Evolutionary conservation across 2,888 invertebrate species (phyloP), one percentile per base, ranked within the genome.

Genomic region (Drosophila meridionalis): DNA sequence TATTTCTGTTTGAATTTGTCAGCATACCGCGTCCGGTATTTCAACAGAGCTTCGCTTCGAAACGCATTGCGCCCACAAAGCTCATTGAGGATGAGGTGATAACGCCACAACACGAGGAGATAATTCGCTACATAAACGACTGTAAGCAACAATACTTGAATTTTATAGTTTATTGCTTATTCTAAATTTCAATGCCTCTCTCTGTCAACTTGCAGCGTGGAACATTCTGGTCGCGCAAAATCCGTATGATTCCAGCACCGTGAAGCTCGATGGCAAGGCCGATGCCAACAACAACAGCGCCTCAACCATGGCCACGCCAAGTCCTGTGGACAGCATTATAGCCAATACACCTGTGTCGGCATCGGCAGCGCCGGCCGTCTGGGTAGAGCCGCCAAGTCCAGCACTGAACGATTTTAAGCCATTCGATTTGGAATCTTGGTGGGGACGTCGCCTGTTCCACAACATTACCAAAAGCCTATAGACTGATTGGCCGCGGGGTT

Each of bases 351-450:
- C 83, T 9, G 93, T 90, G 67, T 60, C 83, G 72, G 57, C 88
- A 40, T 80, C 82, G 8, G 74, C 89, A 58, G 83, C 91, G 52
- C 75, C 90, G 26, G 81, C 87, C 47, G 92, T 93, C 56, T 97
- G 96, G 93, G 95, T 96, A 82, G 96, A 96, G 85, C 95, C 95
- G 67, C 96, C 96, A 11, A 96, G 95, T 91, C 94, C 95, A 43
- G 94, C 94, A 34, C 94, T 97, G 59, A 95, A 95, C 86, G 97
- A 97, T 93, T 98, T 98, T 92, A 96, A 97, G 90, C 97, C 97
- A 28, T 98, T 98, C 91, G 98, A 98, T 94, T 94, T 98, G 90
- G 98, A 97, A 92, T 96, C 96, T 43, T 98, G 97, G 96, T 98
- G 97, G 97, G 97, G 97, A 74, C 96, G 97, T 92, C 94, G 97